Evolutionary conservation across 2,113 vertebrate genomes (phyloP).

Genomic region (Hypocryptadius cinnamomeus): DNA sequence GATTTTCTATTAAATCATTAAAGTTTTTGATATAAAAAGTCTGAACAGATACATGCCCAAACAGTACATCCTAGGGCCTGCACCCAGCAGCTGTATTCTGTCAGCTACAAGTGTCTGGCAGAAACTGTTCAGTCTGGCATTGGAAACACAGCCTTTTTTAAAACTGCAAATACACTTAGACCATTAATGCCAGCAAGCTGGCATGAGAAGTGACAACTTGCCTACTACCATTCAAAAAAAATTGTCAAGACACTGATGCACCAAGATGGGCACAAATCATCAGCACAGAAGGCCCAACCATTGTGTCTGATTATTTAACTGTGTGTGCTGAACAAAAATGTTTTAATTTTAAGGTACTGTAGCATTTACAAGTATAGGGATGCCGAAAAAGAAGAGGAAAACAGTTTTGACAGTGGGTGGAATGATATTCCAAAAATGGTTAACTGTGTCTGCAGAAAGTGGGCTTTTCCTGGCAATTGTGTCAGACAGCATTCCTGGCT

Average conservation of each 20-base stretch:
- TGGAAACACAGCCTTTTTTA: background rate
- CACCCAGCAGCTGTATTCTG: background rate
- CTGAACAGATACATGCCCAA: background rate
- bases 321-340: background rate
- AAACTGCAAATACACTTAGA: background rate
- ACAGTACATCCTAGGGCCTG: background rate
- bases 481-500: background rate
- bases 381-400: background rate
- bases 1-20: background rate
- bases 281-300: background rate
- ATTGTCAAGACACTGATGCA: background rate
- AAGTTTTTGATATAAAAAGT: background rate
- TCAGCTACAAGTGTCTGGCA: background rate
- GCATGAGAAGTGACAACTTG: background rate
- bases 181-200: background rate
- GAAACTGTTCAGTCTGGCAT: background rate
- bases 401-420: background rate
- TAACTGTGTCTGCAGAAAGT: background rate
- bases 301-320: background rate
- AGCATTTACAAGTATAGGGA: background rate
- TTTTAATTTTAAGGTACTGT: background rate
- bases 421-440: background rate
- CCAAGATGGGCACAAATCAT: background rate
- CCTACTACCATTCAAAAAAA: background rate
- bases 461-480: background rate